Base-by-base conservation (phyloP, 2,113 vertebrate species). In the Pelvicachromis taeniatus region DNA sequence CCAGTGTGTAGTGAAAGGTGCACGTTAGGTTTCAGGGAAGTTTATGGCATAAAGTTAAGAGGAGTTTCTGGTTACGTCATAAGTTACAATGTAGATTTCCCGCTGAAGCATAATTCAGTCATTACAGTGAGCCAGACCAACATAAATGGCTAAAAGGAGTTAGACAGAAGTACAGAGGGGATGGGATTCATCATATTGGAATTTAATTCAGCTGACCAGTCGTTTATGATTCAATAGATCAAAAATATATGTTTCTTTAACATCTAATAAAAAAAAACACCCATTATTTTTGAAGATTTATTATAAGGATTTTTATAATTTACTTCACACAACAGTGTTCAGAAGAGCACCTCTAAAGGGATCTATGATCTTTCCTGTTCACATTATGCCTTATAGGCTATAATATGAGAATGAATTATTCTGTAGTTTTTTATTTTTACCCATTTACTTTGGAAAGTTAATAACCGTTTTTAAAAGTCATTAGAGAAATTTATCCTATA, bases 211-310 rank as follows among this genome's bases (percentile, higher is more conserved):
- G 7, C 16, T 73, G 42, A 50, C 42, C 9, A 73, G 23, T 31
- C 50, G 68, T 50, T 45, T 29, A 11, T 48, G 16, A 48, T 48
- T 19, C 16, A 48, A 11, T 2, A 73, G 14, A 12, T 48, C 68
- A 73, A 48, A 73, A 0, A 11, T 29, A 73, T 29, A 73, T 29
- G 0, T 48, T 73, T 73, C 23, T 73, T 17, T 0, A 48, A 29
- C 42, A 31, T 23, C 6, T 19, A 50, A 73, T 48, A 73, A 73
- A 48, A 4, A 73, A 48, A 1, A 2, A 4, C 0, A 23, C 12
- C 7, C 21, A 17, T 45, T 70, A 4, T 48, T 70, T 70, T 45
- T 70, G 13, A 63, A 63, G 59, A 63, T 26, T 48, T 29, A 73
- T 11, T 48, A 11, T 48, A 68, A 68, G 63, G 0, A 14, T 42